A percentile compares a stretch with the other conserved stretches of the same genome.
phyloP scores from a whole-genome alignment of 2,113 vertebrate species.

The Nycticebus coucang region DNA sequence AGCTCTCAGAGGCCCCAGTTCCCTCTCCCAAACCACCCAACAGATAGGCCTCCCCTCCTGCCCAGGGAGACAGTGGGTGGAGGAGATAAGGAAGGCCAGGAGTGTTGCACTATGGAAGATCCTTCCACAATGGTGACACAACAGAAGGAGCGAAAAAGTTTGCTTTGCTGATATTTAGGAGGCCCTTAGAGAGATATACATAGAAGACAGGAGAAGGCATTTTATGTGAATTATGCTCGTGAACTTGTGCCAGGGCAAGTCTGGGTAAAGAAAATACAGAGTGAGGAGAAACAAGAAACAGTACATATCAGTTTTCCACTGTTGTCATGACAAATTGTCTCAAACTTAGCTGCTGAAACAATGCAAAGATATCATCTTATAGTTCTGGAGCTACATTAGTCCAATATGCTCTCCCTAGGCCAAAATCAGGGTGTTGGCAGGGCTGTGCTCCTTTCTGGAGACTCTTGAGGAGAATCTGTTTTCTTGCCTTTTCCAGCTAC shows the following conservation, averaged over 20 bases:
- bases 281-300: background rate
- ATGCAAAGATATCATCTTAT: background rate
- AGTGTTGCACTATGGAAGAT: background rate
- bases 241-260: background rate
- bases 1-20: background rate
- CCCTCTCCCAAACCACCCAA: background rate
- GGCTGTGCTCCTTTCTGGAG: background rate
- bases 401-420: background rate
- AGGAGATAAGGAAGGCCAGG: background rate
- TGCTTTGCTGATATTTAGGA: background rate
- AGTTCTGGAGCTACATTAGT: background rate
- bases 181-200: background rate
- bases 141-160: background rate
- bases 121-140: background rate
- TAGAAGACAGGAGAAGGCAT: background rate
- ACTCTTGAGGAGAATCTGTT: background rate
- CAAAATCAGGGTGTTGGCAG: background rate
- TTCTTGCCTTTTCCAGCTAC: background rate
- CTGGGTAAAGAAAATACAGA: background rate
- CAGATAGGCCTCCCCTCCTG: background rate
- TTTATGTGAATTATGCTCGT: background rate
- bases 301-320: background rate
- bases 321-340: background rate
- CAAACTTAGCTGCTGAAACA: background rate
- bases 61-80: background rate